Percentiles rank a stretch among this genome's conserved stretches.
phyloP scores from a whole-genome alignment of 2,113 vertebrate genomes.

The Lanius collurio region DNA sequence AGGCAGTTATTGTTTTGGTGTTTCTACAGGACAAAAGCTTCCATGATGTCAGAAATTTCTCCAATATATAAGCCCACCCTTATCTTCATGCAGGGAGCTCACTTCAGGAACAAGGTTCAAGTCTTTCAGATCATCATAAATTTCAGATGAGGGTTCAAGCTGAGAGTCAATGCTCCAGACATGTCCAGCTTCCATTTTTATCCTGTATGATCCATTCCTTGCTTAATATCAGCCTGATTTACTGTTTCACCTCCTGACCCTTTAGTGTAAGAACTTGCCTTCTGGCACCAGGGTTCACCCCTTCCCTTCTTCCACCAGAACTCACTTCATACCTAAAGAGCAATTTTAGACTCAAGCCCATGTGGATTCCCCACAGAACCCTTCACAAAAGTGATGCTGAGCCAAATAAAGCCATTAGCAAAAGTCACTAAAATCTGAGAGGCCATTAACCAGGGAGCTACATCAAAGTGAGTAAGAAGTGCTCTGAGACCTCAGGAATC shows the following conservation, averaged over 20 bases:
- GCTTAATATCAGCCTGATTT: not conserved
- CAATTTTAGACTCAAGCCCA: not conserved
- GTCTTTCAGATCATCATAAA: not conserved
- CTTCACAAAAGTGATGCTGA: not conserved
- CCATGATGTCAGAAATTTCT: not conserved
- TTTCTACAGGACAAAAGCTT: not conserved
- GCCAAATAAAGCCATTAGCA: not conserved
- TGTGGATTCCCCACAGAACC: not conserved
- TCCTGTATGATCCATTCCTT: not conserved
- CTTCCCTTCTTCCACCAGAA: not conserved
- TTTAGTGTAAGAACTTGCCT: not conserved
- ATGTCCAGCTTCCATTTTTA: not conserved
- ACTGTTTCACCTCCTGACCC: not conserved
- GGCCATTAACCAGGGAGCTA: not conserved
- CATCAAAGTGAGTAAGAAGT: not conserved
- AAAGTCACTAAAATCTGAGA: not conserved
- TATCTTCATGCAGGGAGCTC: not conserved
- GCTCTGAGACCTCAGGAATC: not conserved
- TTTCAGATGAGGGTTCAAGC: not conserved
- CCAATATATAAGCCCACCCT: not conserved
- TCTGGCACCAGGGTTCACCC: not conserved
- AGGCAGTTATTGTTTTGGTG: fast-evolving
- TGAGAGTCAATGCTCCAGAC: not conserved
- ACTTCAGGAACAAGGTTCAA: not conserved
- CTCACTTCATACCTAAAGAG: not conserved